Base-by-base conservation (phyloP, 2,888 invertebrate genomes). In the Heliconius charithonia region DNA sequence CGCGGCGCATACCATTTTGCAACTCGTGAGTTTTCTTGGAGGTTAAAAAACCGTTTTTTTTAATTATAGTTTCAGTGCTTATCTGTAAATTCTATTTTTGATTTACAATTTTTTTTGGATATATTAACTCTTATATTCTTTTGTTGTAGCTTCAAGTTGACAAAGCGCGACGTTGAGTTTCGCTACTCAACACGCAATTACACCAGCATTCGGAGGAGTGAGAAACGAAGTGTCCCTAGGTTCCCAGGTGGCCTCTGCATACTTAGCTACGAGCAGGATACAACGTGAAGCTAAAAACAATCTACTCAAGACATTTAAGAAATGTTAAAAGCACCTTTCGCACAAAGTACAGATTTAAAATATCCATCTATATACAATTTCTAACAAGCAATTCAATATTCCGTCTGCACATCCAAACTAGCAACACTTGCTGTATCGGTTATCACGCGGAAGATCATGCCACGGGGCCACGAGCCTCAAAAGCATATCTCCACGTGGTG, bases 401-500 rank as follows among this genome's bases (percentile, higher is more conserved):
- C 75, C 29, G n/a, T 19, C 16, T 45, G 12, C 69, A 75, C 59
- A 62, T 19, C 45, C 37, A 76, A 56, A 67, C n/a, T 63, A 45
- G 72, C 75, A 72, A 75, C 63, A 77, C 77, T 74, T 69, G 66
- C 69, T 70, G 69, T 67, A 76, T 78, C 65, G 45, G 76, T 81
- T 80, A 81, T 81, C 80, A 59, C 63, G 45, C n/a, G 63, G 74
- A 73, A 79, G 79, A 81, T 83, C 82, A 78, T 77, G 77, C 79
- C 63, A 80, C 25, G 73, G 81, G 79, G 81, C 77, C 79, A 81
- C 78, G 79, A 77, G 75, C 78, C 75, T 80, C 80, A 67, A 81
- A 82, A 78, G 77, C 72, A 78, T 78, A 83, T 80, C 76, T 80
- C 79, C 81, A 82, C 81, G 77, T 83, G 80, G 82, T 81, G 82